These are phyloP conservation scores for Lepisosteus oculatus DNA, from an alignment of 2,113 vertebrate species.

Conservation along the genomic window DNA sequence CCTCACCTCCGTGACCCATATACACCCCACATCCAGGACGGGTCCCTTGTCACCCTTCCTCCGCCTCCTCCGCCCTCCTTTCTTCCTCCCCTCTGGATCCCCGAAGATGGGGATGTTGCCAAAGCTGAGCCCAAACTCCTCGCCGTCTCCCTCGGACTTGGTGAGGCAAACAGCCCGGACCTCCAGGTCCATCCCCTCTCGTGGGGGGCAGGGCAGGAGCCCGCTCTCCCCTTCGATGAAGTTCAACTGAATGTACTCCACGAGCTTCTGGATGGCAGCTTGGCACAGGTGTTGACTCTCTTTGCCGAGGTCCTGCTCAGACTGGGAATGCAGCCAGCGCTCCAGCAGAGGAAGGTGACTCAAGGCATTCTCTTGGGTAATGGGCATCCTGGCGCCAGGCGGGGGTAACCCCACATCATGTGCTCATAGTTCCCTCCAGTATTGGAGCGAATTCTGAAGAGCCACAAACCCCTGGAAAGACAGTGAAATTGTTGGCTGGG, in stretches of 20 bases:
- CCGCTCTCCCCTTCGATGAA: constrained; percentile 69
- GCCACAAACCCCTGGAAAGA: not conserved
- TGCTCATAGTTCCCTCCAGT: constrained; percentile 24
- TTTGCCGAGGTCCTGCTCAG: constrained; percentile 42
- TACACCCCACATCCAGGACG: constrained; percentile 85
- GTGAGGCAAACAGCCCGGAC: constrained; percentile 79
- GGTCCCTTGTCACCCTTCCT: constrained; percentile 77
- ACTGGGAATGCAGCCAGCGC: constrained; percentile 71
- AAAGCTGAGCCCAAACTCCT: constrained; percentile 85
- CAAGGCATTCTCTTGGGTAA: constrained; percentile 89
- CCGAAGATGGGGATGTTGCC: constrained; percentile 93
- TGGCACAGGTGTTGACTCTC: constrained; percentile 69
- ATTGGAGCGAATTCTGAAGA: constrained; percentile 8
- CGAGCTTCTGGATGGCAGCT: constrained; percentile 83
- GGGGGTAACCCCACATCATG: constrained; percentile 59
- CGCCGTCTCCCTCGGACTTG: constrained; percentile 60
- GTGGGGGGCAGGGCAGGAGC: constrained; percentile 23
- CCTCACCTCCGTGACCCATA: constrained; percentile 93
- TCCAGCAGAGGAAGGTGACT: constrained; percentile 82
- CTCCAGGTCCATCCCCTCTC: constrained; percentile 67
- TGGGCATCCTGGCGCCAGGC: constrained; percentile 76
- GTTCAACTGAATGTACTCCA: constrained; percentile 90
- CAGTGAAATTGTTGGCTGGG: constrained; percentile 14
- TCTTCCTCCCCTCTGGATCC: constrained; percentile 81
- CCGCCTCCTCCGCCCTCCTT: constrained; percentile 70